phyloP scores from a whole-genome alignment of 2,797 vertebrate species.

The Micrastur ruficollis region DNA sequence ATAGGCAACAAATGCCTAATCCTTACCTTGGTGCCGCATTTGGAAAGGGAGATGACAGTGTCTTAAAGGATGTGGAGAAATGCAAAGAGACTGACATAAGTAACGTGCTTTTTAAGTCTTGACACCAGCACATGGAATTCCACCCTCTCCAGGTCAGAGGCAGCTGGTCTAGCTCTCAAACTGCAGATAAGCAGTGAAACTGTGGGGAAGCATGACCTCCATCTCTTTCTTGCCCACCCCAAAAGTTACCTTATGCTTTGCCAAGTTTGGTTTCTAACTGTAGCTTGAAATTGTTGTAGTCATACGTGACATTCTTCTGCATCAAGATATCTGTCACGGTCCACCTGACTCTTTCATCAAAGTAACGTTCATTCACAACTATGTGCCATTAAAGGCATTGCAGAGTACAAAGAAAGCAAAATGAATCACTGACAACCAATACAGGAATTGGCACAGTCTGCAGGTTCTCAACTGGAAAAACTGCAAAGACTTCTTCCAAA shows the following conservation, averaged over 20 bases:
- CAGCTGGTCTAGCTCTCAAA: background rate
- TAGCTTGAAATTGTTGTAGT: background rate
- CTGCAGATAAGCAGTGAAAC: background rate
- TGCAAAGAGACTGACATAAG: background rate
- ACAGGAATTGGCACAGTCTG: background rate
- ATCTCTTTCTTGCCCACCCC: background rate
- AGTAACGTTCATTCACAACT: background rate
- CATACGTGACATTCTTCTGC: background rate
- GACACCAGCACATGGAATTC: background rate
- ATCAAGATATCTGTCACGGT: background rate
- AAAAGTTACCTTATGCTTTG: background rate
- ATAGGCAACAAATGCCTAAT: background rate
- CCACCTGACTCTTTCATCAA: background rate
- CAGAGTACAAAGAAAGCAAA: background rate
- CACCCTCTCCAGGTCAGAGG: no score
- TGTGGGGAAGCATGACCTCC: background rate
- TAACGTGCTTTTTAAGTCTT: background rate
- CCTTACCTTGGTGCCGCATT: background rate
- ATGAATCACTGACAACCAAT: background rate
- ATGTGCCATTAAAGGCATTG: background rate
- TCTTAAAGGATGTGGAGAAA: background rate
- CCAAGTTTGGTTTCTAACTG: background rate
- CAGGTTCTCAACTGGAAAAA: background rate
- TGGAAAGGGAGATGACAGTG: background rate
- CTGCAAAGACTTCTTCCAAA: background rate